A percentile compares a stretch with the other conserved stretches of the same genome.
These are phyloP conservation scores for Glossosoma conforme DNA, from an alignment of 1,140 invertebrate species.

Conservation along the genomic window DNA sequence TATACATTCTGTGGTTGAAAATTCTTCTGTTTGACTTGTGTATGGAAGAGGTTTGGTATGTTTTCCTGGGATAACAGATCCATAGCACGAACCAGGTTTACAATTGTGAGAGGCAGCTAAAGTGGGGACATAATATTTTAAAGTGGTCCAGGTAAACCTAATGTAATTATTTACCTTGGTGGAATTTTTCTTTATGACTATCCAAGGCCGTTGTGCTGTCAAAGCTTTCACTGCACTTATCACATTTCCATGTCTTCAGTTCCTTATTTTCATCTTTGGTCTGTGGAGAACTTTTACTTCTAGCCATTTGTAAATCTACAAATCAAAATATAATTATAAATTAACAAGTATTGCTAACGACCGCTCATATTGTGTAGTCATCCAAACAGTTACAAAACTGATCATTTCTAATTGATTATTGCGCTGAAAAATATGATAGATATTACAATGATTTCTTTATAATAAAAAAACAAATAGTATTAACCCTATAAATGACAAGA, in stretches of 20 bases:
- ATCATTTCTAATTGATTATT: no score
- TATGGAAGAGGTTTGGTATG: neutral
- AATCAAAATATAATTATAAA: neutral
- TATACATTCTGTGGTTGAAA: no score
- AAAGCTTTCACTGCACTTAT: conserved; percentile 7
- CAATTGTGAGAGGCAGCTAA: neutral
- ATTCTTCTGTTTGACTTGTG: no score
- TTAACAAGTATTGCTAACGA: neutral
- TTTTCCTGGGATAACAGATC: neutral
- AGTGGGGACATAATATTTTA: conserved; percentile 4
- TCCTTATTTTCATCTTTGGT: neutral
- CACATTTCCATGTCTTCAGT: no score
- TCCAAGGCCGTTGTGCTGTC: neutral
- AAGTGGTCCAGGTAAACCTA: conserved; percentile 20
- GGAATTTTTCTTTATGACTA: neutral
- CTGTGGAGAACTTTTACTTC: neutral
- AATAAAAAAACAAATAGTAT: neutral
- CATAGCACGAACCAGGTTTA: neutral
- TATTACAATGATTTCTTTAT: no score
- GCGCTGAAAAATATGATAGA: no score
- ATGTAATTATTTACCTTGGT: conserved; percentile 9
- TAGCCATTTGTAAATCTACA: conserved; percentile 6
- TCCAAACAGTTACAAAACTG: no score
- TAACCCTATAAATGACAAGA: neutral
- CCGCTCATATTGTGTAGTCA: neutral